These are phyloP conservation scores for Mesembrinibis cayennensis DNA, from an alignment of 2,113 vertebrate species.

Conservation along the genomic window DNA sequence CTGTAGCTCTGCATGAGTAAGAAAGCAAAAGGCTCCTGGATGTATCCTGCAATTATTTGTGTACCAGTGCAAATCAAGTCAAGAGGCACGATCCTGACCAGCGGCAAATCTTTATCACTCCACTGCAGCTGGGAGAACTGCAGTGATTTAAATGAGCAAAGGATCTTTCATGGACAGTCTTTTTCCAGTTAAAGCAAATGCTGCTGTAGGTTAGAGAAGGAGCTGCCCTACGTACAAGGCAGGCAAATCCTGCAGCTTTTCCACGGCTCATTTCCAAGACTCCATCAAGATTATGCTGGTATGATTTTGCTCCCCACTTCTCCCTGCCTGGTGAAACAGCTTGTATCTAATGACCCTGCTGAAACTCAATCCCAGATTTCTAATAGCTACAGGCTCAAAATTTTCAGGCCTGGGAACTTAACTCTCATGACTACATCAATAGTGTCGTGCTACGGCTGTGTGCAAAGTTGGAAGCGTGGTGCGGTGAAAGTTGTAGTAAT, in stretches of 20 bases:
- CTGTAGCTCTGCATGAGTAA: neutral
- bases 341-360: neutral
- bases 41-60: neutral
- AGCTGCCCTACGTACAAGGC: neutral
- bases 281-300: neutral
- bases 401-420: neutral
- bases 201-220: neutral
- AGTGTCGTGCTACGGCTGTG: neutral
- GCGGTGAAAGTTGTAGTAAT: slow-evolving; percentile 67
- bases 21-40: neutral
- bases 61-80: neutral
- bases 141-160: neutral
- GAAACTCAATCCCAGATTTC: neutral
- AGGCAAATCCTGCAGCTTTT: neutral
- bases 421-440: neutral
- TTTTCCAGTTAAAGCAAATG: fast-evolving
- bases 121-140: neutral
- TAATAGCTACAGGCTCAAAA: neutral
- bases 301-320: neutral
- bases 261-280: neutral
- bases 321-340: neutral
- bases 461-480: neutral
- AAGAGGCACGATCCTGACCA: neutral
- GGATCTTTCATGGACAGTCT: neutral
- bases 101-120: neutral